These are phyloP conservation scores for Lithophane ornitopus DNA, from an alignment of 2,888 invertebrate genomes.

Conservation along the genomic window DNA sequence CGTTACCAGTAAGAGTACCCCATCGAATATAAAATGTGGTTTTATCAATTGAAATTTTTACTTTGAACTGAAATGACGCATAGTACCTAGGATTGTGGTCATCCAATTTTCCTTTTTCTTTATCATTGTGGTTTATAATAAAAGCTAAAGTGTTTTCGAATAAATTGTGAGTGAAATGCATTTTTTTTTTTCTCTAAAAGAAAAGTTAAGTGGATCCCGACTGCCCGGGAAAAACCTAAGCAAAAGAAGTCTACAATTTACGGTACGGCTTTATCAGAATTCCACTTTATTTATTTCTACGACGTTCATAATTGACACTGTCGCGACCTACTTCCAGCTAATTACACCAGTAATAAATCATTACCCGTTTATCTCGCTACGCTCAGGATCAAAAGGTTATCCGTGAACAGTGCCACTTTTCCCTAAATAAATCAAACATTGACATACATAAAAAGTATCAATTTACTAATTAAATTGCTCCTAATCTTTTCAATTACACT, in stretches of 20 bases:
- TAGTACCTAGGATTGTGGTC: slow-evolving; percentile 12
- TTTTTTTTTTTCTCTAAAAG: slow-evolving; percentile 1
- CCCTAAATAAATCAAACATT: slow-evolving; percentile 57
- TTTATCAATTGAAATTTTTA: slow-evolving; percentile 54
- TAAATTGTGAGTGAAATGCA: slow-evolving; percentile 10
- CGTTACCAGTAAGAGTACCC: slow-evolving; percentile 65
- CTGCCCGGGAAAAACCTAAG: background rate
- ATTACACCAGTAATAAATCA: slow-evolving; percentile 65
- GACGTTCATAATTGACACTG: slow-evolving; percentile 58
- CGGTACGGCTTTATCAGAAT: slow-evolving; percentile 29
- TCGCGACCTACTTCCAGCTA: slow-evolving; percentile 56
- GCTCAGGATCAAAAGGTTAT: slow-evolving; percentile 63
- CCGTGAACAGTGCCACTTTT: slow-evolving; percentile 44
- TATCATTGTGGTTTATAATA: background rate
- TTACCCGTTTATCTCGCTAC: slow-evolving; percentile 52
- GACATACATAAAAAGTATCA: slow-evolving; percentile 38
- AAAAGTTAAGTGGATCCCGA: background rate
- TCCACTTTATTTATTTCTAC: slow-evolving; percentile 37
- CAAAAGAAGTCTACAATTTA: slow-evolving; percentile 28
- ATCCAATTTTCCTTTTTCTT: slow-evolving; percentile 18
- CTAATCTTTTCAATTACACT: slow-evolving; percentile 60
- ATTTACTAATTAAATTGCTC: slow-evolving; percentile 49
- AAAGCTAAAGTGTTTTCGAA: background rate
- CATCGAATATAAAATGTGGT: slow-evolving; percentile 49
- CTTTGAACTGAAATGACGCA: slow-evolving; percentile 33